Base-by-base conservation (phyloP, 2,888 invertebrate genomes). In the Limenitis camilla region DNA sequence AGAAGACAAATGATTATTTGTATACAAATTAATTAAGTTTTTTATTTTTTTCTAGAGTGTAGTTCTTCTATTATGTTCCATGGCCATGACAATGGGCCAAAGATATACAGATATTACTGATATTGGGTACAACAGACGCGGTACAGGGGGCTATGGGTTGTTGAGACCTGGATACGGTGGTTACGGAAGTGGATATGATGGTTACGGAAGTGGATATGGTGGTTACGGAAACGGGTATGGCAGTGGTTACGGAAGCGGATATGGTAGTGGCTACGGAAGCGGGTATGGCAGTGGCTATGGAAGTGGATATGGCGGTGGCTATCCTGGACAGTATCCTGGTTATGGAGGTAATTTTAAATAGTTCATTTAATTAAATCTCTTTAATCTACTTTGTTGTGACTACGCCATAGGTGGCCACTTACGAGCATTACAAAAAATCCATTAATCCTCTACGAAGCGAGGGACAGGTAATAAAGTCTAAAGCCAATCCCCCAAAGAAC, bases 121-220 rank as follows among this genome's bases (percentile, higher is more conserved):
- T 38, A 29, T 31, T 2, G 39, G 35, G 31, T 49, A 44, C 36
- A 28, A 11, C 8, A 65, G 78, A 11, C 78, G 67, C 54, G 59
- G 64, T 0, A n/a, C n/a, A n/a, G 80, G 81, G 33, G 81, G 84
- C 6, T 85, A 85, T 46, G 84, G 84, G 1, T 61, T 83, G 6
- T 62, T 77, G 9, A 71, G 67, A 61, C 79, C 60, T 62, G 71
- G 61, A 10, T 58, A 61, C 44, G 60, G 56, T 35, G 58, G 59
- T 27, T 65, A 61, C 49, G 65, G 65, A 6, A 64, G 69, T 0
- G 49, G 48, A 0, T 61, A 66, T 48, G 63, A 61, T 0, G 66
- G 70, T 6, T 65, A 69, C 50, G 56, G 61, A 40, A 61, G 65
- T 9, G 69, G 68, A 28, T 61, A 60, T 49, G 66, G 70, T 58